Conservation (phyloP, 2,888 invertebrate genomes). For the Lampropteryx suffumata region DNA sequence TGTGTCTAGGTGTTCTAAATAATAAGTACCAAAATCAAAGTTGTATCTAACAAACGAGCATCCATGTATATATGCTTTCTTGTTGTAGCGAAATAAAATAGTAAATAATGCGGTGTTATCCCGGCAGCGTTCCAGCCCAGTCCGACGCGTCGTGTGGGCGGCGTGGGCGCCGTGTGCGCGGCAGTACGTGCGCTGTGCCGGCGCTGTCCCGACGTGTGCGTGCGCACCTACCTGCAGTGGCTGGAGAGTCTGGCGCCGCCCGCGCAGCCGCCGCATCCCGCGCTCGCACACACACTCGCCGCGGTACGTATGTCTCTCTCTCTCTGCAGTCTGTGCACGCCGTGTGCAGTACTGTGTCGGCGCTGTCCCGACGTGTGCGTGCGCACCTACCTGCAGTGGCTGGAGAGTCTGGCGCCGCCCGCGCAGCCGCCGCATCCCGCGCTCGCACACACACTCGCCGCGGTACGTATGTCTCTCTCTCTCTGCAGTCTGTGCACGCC, state of each 20-base stretch:
- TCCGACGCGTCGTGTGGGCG: slow-evolving; percentile 39
- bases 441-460: slow-evolving; percentile 89
- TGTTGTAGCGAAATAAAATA: no score
- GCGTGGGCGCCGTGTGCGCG: slow-evolving; percentile 87
- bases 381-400: slow-evolving; percentile 88
- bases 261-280: slow-evolving; percentile 65
- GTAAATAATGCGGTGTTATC: no score
- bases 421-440: slow-evolving; percentile 67
- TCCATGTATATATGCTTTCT: no score
- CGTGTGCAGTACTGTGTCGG: slow-evolving; percentile 82
- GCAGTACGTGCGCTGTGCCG: slow-evolving; percentile 91
- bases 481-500: no score
- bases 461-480: slow-evolving; percentile 84
- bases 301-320: slow-evolving; percentile 85
- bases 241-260: slow-evolving; percentile 81
- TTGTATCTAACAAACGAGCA: no score
- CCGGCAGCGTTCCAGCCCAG: slow-evolving; percentile 65
- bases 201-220: slow-evolving; percentile 82
- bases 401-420: slow-evolving; percentile 80
- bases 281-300: slow-evolving; percentile 89
- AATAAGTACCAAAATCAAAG: no score
- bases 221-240: slow-evolving; percentile 89
- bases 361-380: slow-evolving; percentile 83
- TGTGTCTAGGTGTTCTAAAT: no score
- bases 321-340: no score